A percentile compares a stretch with the other conserved stretches of the same genome.
Evolutionary conservation across 2,888 invertebrate species (phyloP).

Genomic region (Apodemia mormo): DNA sequence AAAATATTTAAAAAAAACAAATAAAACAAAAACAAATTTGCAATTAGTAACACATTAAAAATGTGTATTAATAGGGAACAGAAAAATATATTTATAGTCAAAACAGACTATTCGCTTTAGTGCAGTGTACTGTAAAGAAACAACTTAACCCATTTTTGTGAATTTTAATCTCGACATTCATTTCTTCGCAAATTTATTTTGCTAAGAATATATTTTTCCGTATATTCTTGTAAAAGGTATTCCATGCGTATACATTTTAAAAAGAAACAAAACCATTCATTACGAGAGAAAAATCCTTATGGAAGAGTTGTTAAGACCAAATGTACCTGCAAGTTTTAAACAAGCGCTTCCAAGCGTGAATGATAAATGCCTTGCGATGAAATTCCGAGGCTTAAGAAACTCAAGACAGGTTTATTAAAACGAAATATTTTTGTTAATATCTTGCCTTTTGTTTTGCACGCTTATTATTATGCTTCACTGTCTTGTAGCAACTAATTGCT

Average conservation of each 20-base stretch:
- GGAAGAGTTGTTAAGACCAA: conserved; percentile 27
- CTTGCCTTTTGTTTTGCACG: conserved; percentile 2
- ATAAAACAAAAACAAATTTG: too few species aligned
- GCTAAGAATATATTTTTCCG: neutral
- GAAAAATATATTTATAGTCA: neutral
- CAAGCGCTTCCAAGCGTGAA: conserved; percentile 32
- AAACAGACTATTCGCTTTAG: neutral
- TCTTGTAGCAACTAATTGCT: neutral
- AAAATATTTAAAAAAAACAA: too few species aligned
- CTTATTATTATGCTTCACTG: neutral
- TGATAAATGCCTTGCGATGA: conserved; percentile 31
- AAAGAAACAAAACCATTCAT: conserved; percentile 18
- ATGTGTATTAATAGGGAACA: too few species aligned
- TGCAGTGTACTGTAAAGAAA: neutral
- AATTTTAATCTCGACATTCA: neutral
- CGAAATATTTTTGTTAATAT: conserved; percentile 10
- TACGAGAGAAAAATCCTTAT: conserved; percentile 20
- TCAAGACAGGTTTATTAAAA: conserved; percentile 17
- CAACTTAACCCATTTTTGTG: neutral
- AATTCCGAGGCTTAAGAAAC: conserved; percentile 18
- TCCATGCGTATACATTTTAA: conserved; percentile 9
- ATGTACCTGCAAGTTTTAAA: conserved; percentile 32
- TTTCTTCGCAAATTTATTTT: neutral
- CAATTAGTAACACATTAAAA: too few species aligned
- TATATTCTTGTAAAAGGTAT: neutral